These are phyloP conservation scores for Campylorhamphus procurvoides DNA, from an alignment of 2,113 vertebrate species.

Conservation along the genomic window DNA sequence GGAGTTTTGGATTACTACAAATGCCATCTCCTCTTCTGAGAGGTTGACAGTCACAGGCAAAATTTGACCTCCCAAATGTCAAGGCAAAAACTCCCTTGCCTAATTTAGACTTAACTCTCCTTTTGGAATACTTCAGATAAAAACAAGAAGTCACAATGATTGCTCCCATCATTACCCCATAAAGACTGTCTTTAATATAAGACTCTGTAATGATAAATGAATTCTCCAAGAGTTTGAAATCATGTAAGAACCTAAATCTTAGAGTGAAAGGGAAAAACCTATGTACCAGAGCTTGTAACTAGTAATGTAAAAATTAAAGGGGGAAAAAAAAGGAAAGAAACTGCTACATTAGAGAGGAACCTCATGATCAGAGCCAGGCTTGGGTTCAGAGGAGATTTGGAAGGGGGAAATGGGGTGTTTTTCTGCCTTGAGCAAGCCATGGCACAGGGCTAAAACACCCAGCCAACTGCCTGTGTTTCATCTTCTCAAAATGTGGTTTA, in stretches of 20 bases:
- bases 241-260: neutral
- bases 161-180: neutral
- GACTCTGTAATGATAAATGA: neutral
- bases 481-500: slow-evolving; percentile 32
- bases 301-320: neutral
- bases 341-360: neutral
- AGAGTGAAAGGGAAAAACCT: neutral
- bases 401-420: neutral
- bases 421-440: neutral
- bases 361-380: neutral
- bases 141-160: neutral
- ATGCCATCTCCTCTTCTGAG: slow-evolving; percentile 49
- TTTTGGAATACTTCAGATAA: neutral
- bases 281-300: neutral
- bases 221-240: neutral
- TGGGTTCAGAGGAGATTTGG: neutral
- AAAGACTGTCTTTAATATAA: neutral
- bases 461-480: slow-evolving; percentile 45
- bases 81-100: neutral
- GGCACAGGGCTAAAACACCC: neutral
- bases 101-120: slow-evolving; percentile 4
- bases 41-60: slow-evolving; percentile 31
- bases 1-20: slow-evolving; percentile 64
- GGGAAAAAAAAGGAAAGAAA: fast-evolving
- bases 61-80: slow-evolving; percentile 49